Conservation (phyloP, 2,797 vertebrate species). For the Chelidonichthys spinosus region DNA sequence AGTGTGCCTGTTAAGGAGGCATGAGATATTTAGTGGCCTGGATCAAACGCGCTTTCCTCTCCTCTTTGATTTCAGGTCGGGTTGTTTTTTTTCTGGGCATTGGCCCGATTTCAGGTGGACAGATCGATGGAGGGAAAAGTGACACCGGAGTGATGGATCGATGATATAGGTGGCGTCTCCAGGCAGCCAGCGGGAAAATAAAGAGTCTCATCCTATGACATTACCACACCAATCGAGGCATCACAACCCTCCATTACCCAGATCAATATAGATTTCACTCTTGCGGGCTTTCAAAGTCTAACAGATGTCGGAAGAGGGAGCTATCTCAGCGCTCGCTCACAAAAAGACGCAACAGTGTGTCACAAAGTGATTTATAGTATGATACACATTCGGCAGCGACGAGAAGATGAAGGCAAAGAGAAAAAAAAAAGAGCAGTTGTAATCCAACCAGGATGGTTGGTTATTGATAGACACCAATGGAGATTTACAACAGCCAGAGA, state of each 20-base stretch:
- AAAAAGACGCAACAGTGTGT: constrained; percentile 17
- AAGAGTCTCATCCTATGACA: constrained; percentile 57
- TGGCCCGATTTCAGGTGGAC: constrained; percentile 47
- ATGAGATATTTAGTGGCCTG: constrained; percentile 45
- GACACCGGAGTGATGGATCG: constrained; percentile 68
- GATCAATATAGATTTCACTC: constrained; percentile 69
- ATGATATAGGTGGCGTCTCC: constrained; percentile 57
- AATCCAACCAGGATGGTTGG: constrained; percentile 55
- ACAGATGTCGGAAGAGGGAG: constrained; percentile 28
- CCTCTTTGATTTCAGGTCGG: constrained; percentile 49
- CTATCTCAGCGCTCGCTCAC: background rate
- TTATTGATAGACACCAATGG: constrained; percentile 56
- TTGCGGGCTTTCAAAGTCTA: constrained; percentile 41
- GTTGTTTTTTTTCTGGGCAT: constrained; percentile 27
- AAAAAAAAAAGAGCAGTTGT: constrained; percentile 56
- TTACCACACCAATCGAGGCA: constrained; percentile 51
- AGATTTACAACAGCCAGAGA: constrained; percentile 72
- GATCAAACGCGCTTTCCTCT: constrained; percentile 45
- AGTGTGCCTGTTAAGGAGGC: constrained; percentile 51
- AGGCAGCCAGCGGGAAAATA: constrained; percentile 25
- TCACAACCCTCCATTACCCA: constrained; percentile 57
- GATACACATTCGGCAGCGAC: constrained; percentile 11
- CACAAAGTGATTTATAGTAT: constrained; percentile 36
- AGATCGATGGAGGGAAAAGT: constrained; percentile 63
- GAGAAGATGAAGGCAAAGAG: constrained; percentile 13